Conservation (phyloP, 2,797 vertebrate genomes). For the Semaprochilodus insignis region DNA sequence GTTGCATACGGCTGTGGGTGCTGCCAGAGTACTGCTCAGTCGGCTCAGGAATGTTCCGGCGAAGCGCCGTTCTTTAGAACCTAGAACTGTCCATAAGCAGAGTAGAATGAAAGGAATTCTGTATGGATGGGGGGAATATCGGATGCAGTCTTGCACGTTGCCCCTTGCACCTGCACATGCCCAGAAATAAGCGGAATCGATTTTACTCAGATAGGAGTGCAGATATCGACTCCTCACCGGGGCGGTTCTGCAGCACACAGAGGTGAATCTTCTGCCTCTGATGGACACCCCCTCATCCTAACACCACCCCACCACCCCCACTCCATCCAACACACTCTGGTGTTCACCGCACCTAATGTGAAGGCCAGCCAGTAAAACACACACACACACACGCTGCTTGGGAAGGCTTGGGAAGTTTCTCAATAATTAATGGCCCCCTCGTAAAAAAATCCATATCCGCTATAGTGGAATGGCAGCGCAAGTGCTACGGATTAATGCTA, state of each 20-base stretch:
- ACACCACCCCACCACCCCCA: constrained; percentile 50
- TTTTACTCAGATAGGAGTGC: constrained; percentile 65
- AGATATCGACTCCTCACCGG: constrained; percentile 70
- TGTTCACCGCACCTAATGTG: constrained; percentile 54
- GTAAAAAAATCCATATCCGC: constrained; percentile 53
- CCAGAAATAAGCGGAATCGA: constrained; percentile 56
- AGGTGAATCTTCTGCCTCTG: constrained; percentile 65
- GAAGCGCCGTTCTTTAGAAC: constrained; percentile 1
- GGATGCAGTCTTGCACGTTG: constrained; percentile 62
- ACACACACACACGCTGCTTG: constrained; percentile 20
- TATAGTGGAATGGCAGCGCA: constrained; percentile 16
- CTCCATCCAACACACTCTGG: constrained; percentile 23
- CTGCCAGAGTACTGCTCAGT: neutral
- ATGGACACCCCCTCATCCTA: constrained; percentile 48
- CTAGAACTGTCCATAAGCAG: neutral
- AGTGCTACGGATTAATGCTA: constrained; percentile 36
- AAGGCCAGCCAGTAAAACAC: constrained; percentile 28
- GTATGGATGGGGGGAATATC: constrained; percentile 24
- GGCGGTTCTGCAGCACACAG: constrained; percentile 63
- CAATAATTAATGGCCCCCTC: constrained; percentile 55
- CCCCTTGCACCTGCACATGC: constrained; percentile 69
- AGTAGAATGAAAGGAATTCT: neutral
- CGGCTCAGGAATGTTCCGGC: neutral
- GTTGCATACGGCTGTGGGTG: neutral
- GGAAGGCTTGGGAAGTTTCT: constrained; percentile 47